Evolutionary conservation across 2,113 vertebrate genomes (phyloP), one percentile per base, ranked within the genome.

Genomic region (Crotophaga sulcirostris): DNA sequence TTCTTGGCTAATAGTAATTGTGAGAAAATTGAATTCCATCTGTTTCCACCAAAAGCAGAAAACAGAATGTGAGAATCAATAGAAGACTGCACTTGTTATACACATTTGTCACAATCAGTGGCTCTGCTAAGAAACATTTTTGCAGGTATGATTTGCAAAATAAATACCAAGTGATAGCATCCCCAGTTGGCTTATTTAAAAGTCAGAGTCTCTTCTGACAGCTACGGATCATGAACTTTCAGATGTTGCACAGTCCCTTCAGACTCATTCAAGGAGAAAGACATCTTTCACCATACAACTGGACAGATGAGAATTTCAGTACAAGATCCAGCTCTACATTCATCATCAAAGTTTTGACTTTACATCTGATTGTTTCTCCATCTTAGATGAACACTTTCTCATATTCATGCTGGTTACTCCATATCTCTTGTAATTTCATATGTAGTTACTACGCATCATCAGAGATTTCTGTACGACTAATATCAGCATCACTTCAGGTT

Each of bases 1-100:
- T 97, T 96, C 93, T 97, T 97, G 96, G 94, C 96, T 97, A 97
- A 96, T 97, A 97, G 84, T 91, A 95, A 97, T 96, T 94, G 95
- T 95, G 95, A 95, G 96, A 97, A 97, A 94, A 96, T 91, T 92
- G 80, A 94, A 94, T 96, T 95, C 96, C 96, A 97, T 97, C 96
- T 97, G 96, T 94, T 96, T 96, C 94, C 96, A 95, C 94, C 95
- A 82, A 95, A 93, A 84, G 91, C 81, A 23, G 95, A 94, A 96
- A 97, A 95, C 95, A 96, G 94, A 97, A 96, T 84, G 96, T 97
- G 95, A 84, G 95, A 97, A 95, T 97, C 95, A 96, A 97, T 95
- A 97, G 96, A 96, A 84, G 91, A 72, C 95, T 91, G 93, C 93
- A 96, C 95, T 97, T 94, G 94, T 89, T 97, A 97, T 31, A 94